phyloP scores from a whole-genome alignment of 2,888 invertebrate genomes.

The Biston betularia region DNA sequence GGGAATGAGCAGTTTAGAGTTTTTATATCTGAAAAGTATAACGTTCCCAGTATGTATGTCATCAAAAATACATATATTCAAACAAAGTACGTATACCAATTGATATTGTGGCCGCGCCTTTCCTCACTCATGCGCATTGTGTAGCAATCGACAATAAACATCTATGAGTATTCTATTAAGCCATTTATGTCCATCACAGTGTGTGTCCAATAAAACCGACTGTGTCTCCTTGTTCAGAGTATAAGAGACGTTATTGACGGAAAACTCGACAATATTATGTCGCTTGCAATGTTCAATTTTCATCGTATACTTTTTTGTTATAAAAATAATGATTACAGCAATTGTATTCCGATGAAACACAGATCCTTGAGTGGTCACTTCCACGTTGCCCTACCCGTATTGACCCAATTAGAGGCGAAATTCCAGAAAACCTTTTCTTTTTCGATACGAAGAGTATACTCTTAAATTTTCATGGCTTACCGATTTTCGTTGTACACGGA shows the following conservation, averaged over 20 bases:
- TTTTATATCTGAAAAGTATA: conserved; percentile 10
- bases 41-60: not conserved
- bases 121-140: conserved; percentile 74
- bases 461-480: conserved; percentile 46
- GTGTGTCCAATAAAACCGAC: conserved; percentile 65
- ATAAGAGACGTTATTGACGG: conserved; percentile 27
- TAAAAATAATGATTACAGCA: conserved; percentile 37
- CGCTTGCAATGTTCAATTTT: conserved; percentile 24
- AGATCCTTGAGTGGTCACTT: conserved; percentile 40
- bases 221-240: conserved; percentile 32
- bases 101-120: conserved; percentile 39
- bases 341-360: conserved; percentile 37
- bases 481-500: conserved; percentile 42
- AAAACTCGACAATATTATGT: conserved; percentile 16
- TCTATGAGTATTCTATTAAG: conserved; percentile 67
- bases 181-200: conserved; percentile 73
- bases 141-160: conserved; percentile 72
- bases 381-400: conserved; percentile 29
- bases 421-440: conserved; percentile 39
- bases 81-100: conserved; percentile 26
- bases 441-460: conserved; percentile 37
- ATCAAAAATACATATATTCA: conserved; percentile 17
- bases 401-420: conserved; percentile 42
- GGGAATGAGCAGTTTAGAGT: not conserved
- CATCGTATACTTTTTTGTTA: conserved; percentile 26